Conservation (phyloP, 2,113 vertebrate species). For the Perognathus longimembris region DNA sequence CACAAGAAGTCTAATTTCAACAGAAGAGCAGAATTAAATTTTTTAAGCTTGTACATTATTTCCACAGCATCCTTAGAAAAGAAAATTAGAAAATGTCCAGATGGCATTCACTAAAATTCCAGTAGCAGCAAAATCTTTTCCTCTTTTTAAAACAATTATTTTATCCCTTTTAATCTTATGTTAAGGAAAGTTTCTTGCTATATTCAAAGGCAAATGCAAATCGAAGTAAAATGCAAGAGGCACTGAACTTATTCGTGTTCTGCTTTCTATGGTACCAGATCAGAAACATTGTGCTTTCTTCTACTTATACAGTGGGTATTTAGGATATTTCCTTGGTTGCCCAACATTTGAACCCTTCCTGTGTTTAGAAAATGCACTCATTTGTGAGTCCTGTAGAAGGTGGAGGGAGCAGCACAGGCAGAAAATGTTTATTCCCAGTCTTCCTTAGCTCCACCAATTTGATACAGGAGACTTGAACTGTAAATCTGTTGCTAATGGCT, state of each 20-base stretch:
- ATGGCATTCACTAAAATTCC: neutral
- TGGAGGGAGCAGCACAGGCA: neutral
- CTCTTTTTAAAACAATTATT: neutral
- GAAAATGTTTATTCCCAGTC: neutral
- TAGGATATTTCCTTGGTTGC: neutral
- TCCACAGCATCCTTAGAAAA: neutral
- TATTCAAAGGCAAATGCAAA: neutral
- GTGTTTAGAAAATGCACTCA: neutral
- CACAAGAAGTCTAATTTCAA: neutral
- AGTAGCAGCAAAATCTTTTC: neutral
- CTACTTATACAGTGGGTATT: neutral
- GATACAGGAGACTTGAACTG: neutral
- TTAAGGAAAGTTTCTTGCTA: neutral
- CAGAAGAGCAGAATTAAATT: neutral
- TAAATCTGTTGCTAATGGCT: neutral
- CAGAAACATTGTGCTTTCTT: constrained; percentile 9
- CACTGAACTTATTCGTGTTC: neutral
- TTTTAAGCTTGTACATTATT: neutral
- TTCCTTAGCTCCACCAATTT: neutral
- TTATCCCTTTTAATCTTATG: constrained; percentile 28
- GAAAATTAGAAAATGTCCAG: neutral
- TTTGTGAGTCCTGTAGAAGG: neutral
- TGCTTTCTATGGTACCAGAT: neutral
- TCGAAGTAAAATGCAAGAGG: too few species aligned
- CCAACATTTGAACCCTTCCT: constrained; percentile 30